Conservation (phyloP, 2,113 vertebrate species). For the Uria aalge region DNA sequence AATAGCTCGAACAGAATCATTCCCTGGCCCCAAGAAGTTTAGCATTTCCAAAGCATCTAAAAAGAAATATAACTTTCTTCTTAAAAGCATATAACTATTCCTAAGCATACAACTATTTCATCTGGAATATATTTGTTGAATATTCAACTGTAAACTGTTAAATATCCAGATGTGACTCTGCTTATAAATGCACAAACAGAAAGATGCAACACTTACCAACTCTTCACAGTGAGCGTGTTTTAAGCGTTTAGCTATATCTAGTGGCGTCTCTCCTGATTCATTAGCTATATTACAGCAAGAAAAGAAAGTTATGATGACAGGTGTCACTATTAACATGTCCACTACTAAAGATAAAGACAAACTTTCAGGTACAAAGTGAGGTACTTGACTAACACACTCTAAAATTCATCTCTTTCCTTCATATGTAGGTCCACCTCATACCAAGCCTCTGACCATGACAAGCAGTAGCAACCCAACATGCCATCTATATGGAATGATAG, state of each 20-base stretch:
- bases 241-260: constrained; percentile 90
- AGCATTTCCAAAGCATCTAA: neutral
- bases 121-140: neutral
- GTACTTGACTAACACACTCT: neutral
- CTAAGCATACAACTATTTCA: neutral
- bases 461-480: neutral
- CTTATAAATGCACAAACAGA: neutral
- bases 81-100: neutral
- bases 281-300: constrained; percentile 79
- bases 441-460: neutral
- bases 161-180: neutral
- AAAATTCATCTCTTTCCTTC: neutral
- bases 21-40: neutral
- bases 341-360: neutral
- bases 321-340: neutral
- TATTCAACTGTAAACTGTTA: neutral
- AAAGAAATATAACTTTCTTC: neutral
- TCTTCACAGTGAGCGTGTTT: constrained; percentile 89
- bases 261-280: constrained; percentile 87
- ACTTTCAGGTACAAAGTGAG: neutral
- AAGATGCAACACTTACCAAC: constrained; percentile 78
- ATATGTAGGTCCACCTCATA: neutral
- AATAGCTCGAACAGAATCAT: neutral
- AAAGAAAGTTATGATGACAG: neutral
- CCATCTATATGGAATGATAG: neutral